Conservation (phyloP, 2,113 vertebrate species). For the Nettapus auritus region DNA sequence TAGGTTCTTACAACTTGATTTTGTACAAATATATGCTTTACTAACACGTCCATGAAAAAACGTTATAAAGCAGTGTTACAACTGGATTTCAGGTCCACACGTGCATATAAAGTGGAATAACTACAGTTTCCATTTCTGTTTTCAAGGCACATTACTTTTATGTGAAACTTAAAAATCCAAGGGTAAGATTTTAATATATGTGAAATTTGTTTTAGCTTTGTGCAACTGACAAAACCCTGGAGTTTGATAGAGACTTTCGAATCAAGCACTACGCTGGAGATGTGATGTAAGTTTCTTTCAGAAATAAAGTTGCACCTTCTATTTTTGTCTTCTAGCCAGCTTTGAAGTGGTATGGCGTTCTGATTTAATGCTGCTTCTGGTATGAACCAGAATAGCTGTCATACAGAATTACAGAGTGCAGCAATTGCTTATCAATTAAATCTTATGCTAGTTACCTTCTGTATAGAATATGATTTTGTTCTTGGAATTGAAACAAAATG, state of each 20-base stretch:
- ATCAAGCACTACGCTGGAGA: conserved; percentile 94
- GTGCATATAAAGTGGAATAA: not conserved
- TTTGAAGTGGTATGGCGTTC: not conserved
- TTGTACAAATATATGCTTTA: not conserved
- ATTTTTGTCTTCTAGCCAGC: not conserved
- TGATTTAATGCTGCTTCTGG: not conserved
- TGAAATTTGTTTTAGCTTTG: conserved; percentile 81
- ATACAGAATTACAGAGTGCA: not conserved
- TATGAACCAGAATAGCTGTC: not conserved
- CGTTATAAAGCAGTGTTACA: not conserved
- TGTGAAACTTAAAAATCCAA: not conserved
- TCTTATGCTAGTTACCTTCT: not conserved
- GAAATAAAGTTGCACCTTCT: not conserved
- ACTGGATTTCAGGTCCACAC: not conserved
- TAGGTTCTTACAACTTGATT: not conserved
- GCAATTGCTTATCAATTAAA: not conserved
- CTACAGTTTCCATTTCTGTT: not conserved
- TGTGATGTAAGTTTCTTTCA: conserved; percentile 87
- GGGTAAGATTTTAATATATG: not conserved
- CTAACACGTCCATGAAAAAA: not conserved
- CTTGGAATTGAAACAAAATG: not conserved
- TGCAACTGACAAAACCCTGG: conserved; percentile 90
- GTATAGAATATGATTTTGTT: not conserved
- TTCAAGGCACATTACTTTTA: not conserved
- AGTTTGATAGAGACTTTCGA: conserved; percentile 95